Evolutionary conservation across 2,797 vertebrate genomes (phyloP).

Genomic region (Amphiprion clarkii): DNA sequence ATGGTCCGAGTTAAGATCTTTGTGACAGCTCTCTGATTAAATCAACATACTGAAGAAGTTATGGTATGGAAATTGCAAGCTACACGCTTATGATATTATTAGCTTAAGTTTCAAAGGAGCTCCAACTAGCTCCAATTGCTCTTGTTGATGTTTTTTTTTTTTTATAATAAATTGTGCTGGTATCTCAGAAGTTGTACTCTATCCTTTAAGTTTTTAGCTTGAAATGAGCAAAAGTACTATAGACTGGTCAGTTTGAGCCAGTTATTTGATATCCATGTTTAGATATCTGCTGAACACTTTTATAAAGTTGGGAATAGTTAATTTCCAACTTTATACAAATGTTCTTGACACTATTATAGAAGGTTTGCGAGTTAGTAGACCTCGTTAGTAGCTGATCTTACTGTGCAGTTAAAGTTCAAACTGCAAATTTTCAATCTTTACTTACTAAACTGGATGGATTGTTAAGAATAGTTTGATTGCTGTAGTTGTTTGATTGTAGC

Average conservation of each 20-base stretch:
- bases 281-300: no score
- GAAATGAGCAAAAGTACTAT: neutral
- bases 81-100: neutral
- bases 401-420: conserved; percentile 1
- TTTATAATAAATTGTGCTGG: neutral
- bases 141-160: neutral
- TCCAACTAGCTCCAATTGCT: neutral
- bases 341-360: neutral
- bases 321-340: neutral
- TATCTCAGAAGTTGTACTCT: neutral
- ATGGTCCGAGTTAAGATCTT: neutral
- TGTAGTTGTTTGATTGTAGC: neutral
- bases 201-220: neutral
- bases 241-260: neutral
- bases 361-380: neutral
- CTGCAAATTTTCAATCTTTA: neutral
- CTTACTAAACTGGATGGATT: neutral
- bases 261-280: no score
- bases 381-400: conserved; percentile 9
- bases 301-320: no score
- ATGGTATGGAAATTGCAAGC: neutral
- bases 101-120: neutral
- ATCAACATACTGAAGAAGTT: no score
- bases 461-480: conserved; percentile 11
- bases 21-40: neutral